Evolutionary conservation across 2,797 vertebrate species (phyloP).

Genomic region (Cossypha dichroa): DNA sequence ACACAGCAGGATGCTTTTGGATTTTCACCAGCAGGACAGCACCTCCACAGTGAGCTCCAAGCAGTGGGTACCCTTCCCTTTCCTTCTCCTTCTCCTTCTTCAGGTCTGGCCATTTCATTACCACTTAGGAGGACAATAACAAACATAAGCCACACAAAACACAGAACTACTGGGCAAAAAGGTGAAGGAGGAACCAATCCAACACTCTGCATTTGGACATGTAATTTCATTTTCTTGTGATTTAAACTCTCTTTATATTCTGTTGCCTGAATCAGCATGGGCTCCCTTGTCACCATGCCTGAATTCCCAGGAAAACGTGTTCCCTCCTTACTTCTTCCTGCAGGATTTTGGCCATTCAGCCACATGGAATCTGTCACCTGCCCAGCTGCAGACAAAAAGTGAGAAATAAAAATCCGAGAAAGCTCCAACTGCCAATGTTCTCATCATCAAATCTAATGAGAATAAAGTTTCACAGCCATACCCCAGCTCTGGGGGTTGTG

Average conservation of each 20-base stretch:
- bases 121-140: not conserved
- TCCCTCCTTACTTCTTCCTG: not conserved
- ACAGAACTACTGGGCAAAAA: not conserved
- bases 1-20: not conserved
- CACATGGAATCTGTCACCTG: not conserved
- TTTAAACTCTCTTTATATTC: not conserved
- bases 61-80: not conserved
- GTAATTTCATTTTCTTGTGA: not conserved
- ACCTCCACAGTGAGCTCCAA: not conserved
- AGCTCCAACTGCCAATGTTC: not conserved
- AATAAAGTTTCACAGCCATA: not conserved
- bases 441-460: not conserved
- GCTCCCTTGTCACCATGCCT: not conserved
- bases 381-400: fast-evolving
- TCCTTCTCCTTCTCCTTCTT: not conserved
- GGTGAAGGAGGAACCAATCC: not conserved
- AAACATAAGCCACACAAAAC: not conserved
- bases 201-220: not conserved
- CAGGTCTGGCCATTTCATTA: not conserved
- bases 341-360: not conserved
- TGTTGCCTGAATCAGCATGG: not conserved
- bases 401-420: not conserved
- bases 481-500: not conserved
- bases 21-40: not conserved
- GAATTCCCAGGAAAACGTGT: not conserved